Conservation (phyloP, 2,113 vertebrate genomes). For the Romanogobio albipinnatus region DNA sequence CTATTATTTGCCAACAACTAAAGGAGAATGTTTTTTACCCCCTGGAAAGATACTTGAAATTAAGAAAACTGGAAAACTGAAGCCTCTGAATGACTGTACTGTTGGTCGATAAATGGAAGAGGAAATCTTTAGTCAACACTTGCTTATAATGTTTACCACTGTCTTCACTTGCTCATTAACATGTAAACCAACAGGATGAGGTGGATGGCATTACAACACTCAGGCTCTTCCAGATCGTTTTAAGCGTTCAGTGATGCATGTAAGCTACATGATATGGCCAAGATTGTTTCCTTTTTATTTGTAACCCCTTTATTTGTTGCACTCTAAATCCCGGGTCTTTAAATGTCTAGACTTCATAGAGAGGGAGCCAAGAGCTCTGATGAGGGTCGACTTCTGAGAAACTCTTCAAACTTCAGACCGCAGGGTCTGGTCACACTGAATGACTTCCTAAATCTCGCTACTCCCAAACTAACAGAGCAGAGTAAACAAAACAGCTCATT, state of each 20-base stretch:
- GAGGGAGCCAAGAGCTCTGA: slow-evolving; percentile 16
- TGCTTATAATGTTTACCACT: not conserved
- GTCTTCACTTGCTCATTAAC: not conserved
- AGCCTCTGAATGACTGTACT: not conserved
- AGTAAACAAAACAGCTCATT: slow-evolving; percentile 37
- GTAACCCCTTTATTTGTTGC: slow-evolving; percentile 31
- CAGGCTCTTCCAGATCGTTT: not conserved
- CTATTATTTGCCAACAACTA: not conserved
- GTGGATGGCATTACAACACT: not conserved
- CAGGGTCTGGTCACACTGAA: slow-evolving; percentile 37
- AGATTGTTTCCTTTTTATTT: slow-evolving; percentile 37
- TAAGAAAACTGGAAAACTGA: not conserved
- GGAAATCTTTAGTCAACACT: not conserved
- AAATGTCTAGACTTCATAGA: slow-evolving; percentile 41
- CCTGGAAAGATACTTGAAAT: not conserved
- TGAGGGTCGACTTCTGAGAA: slow-evolving; percentile 37
- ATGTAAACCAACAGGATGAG: slow-evolving; percentile 23
- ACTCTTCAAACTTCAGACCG: slow-evolving; percentile 31
- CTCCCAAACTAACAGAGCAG: slow-evolving; percentile 32
- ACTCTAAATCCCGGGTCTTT: slow-evolving; percentile 29
- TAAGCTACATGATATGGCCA: slow-evolving; percentile 29
- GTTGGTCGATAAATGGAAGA: not conserved
- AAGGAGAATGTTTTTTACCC: not conserved
- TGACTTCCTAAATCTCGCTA: slow-evolving; percentile 22
- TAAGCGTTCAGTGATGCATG: slow-evolving; percentile 1